phyloP scores from a whole-genome alignment of 2,888 invertebrate genomes.

The Agriotes lineatus region DNA sequence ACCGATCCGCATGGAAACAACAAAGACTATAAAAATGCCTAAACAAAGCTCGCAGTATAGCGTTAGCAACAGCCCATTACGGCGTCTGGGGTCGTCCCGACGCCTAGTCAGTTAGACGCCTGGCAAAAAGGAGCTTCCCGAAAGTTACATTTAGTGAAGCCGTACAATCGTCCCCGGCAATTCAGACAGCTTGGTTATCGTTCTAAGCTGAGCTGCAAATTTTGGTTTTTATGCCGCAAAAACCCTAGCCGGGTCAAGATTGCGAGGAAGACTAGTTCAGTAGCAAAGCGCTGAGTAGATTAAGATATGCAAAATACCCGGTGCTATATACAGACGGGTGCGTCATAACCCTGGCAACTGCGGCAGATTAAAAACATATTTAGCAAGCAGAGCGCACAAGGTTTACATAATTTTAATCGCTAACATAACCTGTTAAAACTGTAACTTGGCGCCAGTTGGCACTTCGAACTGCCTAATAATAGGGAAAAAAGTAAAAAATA shows the following conservation, averaged over 20 bases:
- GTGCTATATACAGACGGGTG: slow-evolving; percentile 22
- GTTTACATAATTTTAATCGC: slow-evolving; percentile 27
- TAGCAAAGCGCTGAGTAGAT: slow-evolving; percentile 22
- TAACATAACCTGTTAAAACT: slow-evolving; percentile 20
- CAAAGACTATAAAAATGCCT: slow-evolving; percentile 33
- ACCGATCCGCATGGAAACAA: slow-evolving; percentile 26
- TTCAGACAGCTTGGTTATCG: slow-evolving; percentile 45
- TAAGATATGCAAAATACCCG: slow-evolving; percentile 34
- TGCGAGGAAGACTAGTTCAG: slow-evolving; percentile 25
- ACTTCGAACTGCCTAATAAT: slow-evolving; percentile 1
- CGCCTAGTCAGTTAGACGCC: slow-evolving; percentile 51
- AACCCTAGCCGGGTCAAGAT: slow-evolving; percentile 28
- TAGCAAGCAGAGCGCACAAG: neutral
- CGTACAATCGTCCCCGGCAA: slow-evolving; percentile 48
- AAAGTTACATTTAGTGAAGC: slow-evolving; percentile 50
- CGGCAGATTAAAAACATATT: slow-evolving; percentile 30
- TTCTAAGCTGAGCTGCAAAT: slow-evolving; percentile 43
- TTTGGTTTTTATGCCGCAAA: slow-evolving; percentile 43
- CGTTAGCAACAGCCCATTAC: slow-evolving; percentile 47
- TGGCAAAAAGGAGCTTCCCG: slow-evolving; percentile 46
- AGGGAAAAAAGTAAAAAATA: slow-evolving; percentile 4
- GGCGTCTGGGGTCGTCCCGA: slow-evolving; percentile 48
- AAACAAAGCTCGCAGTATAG: slow-evolving; percentile 38
- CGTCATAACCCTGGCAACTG: slow-evolving; percentile 26
- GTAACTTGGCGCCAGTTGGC: slow-evolving; percentile 21